phyloP scores from a whole-genome alignment of 2,888 invertebrate genomes.

The Pyrrhosoma nymphula region DNA sequence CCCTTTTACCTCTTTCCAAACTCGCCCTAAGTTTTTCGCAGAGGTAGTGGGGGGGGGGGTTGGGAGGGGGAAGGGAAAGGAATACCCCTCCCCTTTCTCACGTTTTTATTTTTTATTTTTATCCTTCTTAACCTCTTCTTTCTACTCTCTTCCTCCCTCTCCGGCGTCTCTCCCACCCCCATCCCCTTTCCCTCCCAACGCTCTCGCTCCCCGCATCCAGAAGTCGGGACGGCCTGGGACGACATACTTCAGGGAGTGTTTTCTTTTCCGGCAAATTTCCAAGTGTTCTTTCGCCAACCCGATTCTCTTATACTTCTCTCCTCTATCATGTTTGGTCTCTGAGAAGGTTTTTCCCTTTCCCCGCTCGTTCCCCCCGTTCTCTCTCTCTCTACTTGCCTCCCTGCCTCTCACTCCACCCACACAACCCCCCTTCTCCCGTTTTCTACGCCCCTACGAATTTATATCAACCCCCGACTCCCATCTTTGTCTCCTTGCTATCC shows the following conservation, averaged over 20 bases:
- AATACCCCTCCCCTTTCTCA: background rate
- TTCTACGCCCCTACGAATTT: background rate
- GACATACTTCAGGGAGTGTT: conserved; percentile 65
- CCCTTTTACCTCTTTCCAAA: conserved; percentile 31
- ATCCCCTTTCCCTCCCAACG: background rate
- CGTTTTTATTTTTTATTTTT: background rate
- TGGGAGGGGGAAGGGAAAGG: background rate
- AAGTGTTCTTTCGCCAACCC: conserved; percentile 67
- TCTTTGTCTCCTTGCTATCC: background rate
- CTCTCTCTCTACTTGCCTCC: background rate
- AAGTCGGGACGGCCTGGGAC: conserved; percentile 57
- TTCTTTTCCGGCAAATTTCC: conserved; percentile 67
- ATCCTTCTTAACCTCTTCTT: conserved; percentile 34
- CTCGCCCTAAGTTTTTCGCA: conserved; percentile 44
- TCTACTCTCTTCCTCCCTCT: background rate
- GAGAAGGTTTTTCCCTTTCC: background rate
- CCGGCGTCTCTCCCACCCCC: background rate
- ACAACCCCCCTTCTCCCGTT: background rate
- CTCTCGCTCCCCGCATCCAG: conserved; percentile 9
- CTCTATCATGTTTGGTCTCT: conserved; percentile 58
- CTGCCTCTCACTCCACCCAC: background rate
- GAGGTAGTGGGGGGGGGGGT: background rate
- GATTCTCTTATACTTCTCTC: conserved; percentile 39
- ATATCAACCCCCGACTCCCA: background rate
- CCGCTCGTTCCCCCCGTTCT: background rate